Evolutionary conservation across 2,797 vertebrate genomes (phyloP).

Genomic region (Pygocentrus nattereri): DNA sequence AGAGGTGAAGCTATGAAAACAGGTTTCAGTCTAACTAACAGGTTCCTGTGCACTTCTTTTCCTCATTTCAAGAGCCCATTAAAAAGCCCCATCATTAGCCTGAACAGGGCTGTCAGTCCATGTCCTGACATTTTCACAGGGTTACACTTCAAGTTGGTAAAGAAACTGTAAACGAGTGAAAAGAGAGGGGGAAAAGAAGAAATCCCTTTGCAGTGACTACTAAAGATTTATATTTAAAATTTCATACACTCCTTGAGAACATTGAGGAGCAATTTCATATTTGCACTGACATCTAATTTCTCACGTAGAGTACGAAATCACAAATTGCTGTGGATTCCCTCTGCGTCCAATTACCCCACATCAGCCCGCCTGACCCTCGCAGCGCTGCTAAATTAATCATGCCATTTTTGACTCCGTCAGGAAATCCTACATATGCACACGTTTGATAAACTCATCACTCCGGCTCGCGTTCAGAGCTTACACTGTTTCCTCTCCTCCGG

Average conservation of each 20-base stretch:
- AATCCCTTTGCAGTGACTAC: constrained; percentile 79
- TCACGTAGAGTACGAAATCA: constrained; percentile 84
- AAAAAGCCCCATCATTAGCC: constrained; percentile 74
- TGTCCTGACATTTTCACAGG: constrained; percentile 70
- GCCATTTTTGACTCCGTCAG: constrained; percentile 66
- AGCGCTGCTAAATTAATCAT: constrained; percentile 87
- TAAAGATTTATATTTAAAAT: constrained; percentile 86
- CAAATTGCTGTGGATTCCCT: constrained; percentile 86
- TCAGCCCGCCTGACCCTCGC: constrained; percentile 86
- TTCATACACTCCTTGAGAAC: constrained; percentile 87
- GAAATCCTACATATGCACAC: constrained; percentile 79
- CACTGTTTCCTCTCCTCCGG: constrained; percentile 81
- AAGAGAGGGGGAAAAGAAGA: constrained; percentile 65
- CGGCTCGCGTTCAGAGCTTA: constrained; percentile 77
- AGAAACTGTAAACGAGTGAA: background rate
- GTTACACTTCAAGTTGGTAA: background rate
- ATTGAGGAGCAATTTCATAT: constrained; percentile 86
- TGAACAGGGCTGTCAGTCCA: constrained; percentile 72
- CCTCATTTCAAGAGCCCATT: constrained; percentile 69
- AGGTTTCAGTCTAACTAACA: background rate
- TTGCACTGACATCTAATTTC: constrained; percentile 89
- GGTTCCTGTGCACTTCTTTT: background rate
- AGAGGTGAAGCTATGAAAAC: too few species aligned
- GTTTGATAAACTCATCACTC: constrained; percentile 86
- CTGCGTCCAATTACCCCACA: constrained; percentile 86